Percentiles rank a stretch among this genome's conserved stretches.
These are phyloP conservation scores for Musca vetustissima DNA, from an alignment of 1,140 invertebrate genomes.

Conservation along the genomic window DNA sequence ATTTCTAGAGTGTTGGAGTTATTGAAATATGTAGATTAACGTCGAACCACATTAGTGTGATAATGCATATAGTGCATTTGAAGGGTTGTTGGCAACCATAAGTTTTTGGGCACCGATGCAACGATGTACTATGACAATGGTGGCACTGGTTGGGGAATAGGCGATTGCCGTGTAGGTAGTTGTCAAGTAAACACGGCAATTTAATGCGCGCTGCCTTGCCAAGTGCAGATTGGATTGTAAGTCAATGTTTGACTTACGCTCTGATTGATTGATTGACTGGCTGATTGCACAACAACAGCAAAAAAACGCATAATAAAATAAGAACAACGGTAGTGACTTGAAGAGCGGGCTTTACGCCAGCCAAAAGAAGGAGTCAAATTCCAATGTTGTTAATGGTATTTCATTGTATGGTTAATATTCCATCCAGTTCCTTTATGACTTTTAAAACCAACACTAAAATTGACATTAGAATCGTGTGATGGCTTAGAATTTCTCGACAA, in stretches of 20 bases:
- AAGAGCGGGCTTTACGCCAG: neutral
- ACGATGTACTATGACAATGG: neutral
- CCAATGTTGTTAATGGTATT: neutral
- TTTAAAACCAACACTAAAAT: too few relatives aligned
- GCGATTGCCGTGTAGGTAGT: slow-evolving; percentile 5
- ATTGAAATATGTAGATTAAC: too few relatives aligned
- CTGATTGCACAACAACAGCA: slow-evolving; percentile 51
- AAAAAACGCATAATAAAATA: slow-evolving; percentile 13
- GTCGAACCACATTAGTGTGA: too few relatives aligned
- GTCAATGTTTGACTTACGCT: slow-evolving; percentile 56
- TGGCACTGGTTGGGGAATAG: neutral
- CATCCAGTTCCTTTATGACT: too few relatives aligned
- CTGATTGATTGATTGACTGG: slow-evolving; percentile 55
- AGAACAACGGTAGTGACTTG: too few relatives aligned
- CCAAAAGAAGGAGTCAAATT: neutral
- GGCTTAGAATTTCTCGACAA: too few relatives aligned
- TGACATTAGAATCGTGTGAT: too few relatives aligned
- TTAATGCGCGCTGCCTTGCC: slow-evolving; percentile 29
- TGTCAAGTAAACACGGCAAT: slow-evolving; percentile 28
- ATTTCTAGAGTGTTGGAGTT: too few relatives aligned
- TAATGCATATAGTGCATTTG: too few relatives aligned
- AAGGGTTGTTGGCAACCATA: too few relatives aligned
- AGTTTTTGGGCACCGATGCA: too few relatives aligned
- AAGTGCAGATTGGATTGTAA: slow-evolving; percentile 41
- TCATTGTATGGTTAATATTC: too few relatives aligned